Conservation (phyloP, 2,113 vertebrate genomes). For the Canis aureus region DNA sequence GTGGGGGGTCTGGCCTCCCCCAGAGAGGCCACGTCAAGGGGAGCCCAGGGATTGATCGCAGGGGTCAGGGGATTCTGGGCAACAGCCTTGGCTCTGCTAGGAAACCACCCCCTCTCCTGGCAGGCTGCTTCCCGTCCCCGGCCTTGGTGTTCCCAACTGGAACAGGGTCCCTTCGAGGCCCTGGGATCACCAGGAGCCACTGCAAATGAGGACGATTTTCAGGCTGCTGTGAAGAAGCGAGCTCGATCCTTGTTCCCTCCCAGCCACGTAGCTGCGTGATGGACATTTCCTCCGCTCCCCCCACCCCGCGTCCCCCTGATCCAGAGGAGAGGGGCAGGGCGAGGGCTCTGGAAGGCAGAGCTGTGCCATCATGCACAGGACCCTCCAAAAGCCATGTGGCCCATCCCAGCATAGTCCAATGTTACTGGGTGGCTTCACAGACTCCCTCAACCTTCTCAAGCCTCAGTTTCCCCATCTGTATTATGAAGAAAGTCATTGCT, state of each 20-base stretch:
- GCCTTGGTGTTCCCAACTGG: rapidly evolving
- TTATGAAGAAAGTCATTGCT: not conserved
- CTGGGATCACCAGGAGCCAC: no score
- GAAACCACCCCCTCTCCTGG: not conserved
- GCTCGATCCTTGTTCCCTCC: not conserved
- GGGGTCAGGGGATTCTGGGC: not conserved
- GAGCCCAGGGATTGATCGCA: not conserved
- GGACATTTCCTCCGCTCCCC: not conserved
- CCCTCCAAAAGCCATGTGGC: not conserved
- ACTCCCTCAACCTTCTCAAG: not conserved
- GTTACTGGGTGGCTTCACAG: not conserved
- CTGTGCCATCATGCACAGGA: no score
- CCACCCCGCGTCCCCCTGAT: not conserved
- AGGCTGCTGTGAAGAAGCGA: not conserved
- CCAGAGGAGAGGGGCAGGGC: not conserved
- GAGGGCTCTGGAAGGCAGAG: not conserved
- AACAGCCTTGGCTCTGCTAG: no score
- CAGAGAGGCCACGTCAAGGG: not conserved
- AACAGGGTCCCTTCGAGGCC: not conserved
- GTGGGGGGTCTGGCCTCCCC: not conserved
- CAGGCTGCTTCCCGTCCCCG: not conserved
- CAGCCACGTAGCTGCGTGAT: not conserved
- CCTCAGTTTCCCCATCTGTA: not conserved
- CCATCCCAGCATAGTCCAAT: no score
- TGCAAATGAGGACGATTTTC: rapidly evolving